Conservation (phyloP, 2,113 vertebrate genomes). For the Halcyon malimbica region DNA sequence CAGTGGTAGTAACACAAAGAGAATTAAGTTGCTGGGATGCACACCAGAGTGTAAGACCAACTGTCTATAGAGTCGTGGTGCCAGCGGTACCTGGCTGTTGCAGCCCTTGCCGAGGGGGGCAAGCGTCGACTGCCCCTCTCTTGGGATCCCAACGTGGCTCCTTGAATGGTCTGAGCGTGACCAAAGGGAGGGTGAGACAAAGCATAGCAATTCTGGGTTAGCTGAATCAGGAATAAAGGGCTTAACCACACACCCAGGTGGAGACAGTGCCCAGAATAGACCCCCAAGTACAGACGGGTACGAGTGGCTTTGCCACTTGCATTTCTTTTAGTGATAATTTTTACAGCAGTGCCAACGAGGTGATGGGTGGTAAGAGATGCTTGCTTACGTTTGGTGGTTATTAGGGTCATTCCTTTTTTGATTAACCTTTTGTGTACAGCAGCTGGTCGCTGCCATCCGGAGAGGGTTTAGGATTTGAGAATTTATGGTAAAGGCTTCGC, state of each 20-base stretch:
- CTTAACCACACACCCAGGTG: slow-evolving; percentile 10
- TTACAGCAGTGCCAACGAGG: not conserved
- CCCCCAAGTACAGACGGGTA: not conserved
- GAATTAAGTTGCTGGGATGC: not conserved
- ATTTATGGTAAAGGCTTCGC: not conserved
- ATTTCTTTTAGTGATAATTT: not conserved
- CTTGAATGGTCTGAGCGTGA: not conserved
- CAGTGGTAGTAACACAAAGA: not conserved
- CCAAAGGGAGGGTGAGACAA: not conserved
- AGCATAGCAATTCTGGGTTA: not conserved
- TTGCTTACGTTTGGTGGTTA: not conserved
- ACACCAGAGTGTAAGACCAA: not conserved
- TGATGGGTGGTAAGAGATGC: not conserved
- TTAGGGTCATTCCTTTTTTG: not conserved
- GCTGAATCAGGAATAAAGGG: slow-evolving; percentile 29
- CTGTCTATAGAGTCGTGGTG: not conserved
- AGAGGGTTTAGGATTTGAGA: not conserved
- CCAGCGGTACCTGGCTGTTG: not conserved
- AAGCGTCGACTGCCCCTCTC: not conserved
- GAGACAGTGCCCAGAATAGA: slow-evolving; percentile 11
- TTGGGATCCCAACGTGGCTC: not conserved
- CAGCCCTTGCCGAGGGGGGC: not conserved
- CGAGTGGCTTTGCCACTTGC: not conserved
- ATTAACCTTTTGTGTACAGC: slow-evolving; percentile 4
- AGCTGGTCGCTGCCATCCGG: not conserved